Percentiles rank a stretch among this genome's conserved stretches.
These are phyloP conservation scores for Diploscapter pachys DNA, from an alignment of 1,140 invertebrate genomes.

Conservation along the genomic window DNA sequence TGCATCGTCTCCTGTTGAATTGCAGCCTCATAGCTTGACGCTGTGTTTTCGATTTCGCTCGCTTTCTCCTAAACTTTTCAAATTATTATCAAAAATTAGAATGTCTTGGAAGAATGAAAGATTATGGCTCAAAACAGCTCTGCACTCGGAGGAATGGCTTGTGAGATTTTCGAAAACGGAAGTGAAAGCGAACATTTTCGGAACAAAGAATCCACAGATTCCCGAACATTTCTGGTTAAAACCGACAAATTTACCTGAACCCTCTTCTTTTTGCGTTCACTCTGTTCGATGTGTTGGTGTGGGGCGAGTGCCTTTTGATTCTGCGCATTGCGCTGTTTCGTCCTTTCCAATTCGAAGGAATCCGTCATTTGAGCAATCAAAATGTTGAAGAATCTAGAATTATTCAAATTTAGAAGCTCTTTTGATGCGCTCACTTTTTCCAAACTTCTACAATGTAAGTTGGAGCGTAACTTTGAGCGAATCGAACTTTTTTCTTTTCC, in stretches of 20 bases:
- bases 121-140: no score
- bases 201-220: no score
- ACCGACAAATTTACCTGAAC: conserved; percentile 5
- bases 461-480: conserved; percentile 36
- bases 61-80: no score
- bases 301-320: conserved; percentile 34
- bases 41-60: no score
- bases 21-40: no score
- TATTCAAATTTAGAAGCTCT: neutral
- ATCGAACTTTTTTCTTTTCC: conserved; percentile 38
- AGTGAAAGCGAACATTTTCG: no score
- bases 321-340: conserved; percentile 34
- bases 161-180: no score
- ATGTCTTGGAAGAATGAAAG: no score
- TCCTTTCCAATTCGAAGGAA: conserved; percentile 37
- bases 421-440: conserved; percentile 19
- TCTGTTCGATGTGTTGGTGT: conserved; percentile 35
- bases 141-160: no score
- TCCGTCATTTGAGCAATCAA: conserved; percentile 39
- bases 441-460: conserved; percentile 33
- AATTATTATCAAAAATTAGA: no score
- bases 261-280: conserved; percentile 35
- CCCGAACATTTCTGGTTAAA: no score
- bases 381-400: conserved; percentile 32
- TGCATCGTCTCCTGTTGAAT: no score